Percentiles rank a stretch among this genome's conserved stretches.
phyloP scores from a whole-genome alignment of 2,888 invertebrate genomes.

The Minunthozetes semirufus region DNA sequence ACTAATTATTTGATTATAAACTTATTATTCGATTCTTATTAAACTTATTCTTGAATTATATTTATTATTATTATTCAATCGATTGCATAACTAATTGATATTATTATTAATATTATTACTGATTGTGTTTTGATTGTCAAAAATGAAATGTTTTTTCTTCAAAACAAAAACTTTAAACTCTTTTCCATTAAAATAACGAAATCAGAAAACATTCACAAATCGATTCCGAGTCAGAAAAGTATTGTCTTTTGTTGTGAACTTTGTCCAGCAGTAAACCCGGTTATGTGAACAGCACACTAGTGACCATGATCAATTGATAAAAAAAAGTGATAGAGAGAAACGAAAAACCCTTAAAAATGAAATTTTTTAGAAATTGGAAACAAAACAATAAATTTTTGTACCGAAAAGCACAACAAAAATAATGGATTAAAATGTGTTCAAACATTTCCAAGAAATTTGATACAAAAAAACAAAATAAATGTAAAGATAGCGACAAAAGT shows the following conservation, averaged over 20 bases:
- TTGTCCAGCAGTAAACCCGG: no score
- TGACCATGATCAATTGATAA: not conserved
- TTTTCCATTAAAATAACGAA: no score
- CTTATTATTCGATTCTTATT: not conserved
- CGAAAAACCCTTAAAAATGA: conserved; percentile 2
- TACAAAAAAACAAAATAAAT: not conserved
- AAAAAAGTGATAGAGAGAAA: not conserved
- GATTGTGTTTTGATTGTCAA: not conserved
- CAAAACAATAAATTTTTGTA: not conserved
- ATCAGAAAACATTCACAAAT: no score
- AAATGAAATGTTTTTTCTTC: not conserved
- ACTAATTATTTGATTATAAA: not conserved
- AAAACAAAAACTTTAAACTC: not conserved
- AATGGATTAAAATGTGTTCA: conserved; percentile 4
- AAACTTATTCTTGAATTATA: not conserved
- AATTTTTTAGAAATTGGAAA: not conserved
- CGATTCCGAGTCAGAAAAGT: no score
- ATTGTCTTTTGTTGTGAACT: no score
- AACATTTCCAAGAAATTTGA: not conserved
- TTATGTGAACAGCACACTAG: no score
- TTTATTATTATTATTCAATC: not conserved
- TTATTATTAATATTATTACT: not conserved
- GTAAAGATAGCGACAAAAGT: not conserved
- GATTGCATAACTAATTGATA: conserved; percentile 1
- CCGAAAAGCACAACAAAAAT: conserved; percentile 4